These are phyloP conservation scores for Nomada flava DNA, from an alignment of 2,888 invertebrate genomes.

Conservation along the genomic window DNA sequence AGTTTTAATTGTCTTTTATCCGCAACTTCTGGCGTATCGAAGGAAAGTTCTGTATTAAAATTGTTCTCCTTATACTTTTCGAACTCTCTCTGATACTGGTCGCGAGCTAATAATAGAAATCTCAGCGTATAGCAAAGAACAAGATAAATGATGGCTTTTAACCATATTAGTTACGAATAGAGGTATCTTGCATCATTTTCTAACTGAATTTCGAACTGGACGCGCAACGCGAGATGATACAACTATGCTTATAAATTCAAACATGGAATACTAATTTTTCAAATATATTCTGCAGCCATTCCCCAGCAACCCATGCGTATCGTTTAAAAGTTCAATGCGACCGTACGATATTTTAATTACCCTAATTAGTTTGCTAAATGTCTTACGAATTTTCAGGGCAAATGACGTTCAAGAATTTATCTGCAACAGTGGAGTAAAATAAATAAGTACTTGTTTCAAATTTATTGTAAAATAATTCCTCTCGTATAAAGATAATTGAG, in stretches of 20 bases:
- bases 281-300: neutral
- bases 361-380: neutral
- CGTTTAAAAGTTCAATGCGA: neutral
- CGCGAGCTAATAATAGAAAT: too few species aligned
- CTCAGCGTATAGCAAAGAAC: too few species aligned
- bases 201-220: constrained; percentile 13
- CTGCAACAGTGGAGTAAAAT: too few species aligned
- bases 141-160: too few species aligned
- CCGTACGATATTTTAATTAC: neutral
- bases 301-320: neutral
- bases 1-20: too few species aligned
- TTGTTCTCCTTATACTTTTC: too few species aligned
- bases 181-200: constrained; percentile 15
- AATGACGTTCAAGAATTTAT: neutral
- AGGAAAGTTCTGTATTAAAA: too few species aligned
- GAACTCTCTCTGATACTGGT: neutral
- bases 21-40: too few species aligned
- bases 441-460: too few species aligned
- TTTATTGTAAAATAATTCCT: too few species aligned
- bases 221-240: constrained; percentile 1
- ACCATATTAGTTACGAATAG: constrained; percentile 13
- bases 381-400: neutral
- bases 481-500: too few species aligned
- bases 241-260: constrained; percentile 23
- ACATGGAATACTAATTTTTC: constrained; percentile 13